Evolutionary conservation across 2,113 vertebrate genomes (phyloP), one percentile per base, ranked within the genome.

Genomic region (Haplotaxodon microlepis): DNA sequence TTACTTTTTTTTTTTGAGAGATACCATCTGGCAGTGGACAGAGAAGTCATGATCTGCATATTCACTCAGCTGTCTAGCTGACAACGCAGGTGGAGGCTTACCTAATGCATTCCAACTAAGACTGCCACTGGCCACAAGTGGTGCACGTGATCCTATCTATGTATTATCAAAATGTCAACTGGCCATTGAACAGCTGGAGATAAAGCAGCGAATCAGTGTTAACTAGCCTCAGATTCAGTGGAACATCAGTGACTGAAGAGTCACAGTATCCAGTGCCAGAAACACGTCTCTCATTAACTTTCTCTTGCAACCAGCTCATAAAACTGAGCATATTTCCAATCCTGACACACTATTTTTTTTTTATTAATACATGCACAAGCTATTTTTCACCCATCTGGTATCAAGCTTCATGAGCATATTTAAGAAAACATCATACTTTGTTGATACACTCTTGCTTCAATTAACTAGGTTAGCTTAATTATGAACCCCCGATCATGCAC

Each of bases 81-180:
- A 42, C 56, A 38, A 88, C 84, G 83, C 93, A 95, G 93, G 89
- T 94, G 90, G 89, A 93, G 80, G 76, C 92, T 89, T 59, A 84
- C 47, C 87, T 92, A 80, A 93, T 95, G 91, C 87, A 92, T 92
- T 71, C 16, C 53, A 85, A 91, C 47, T 61, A 84, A 38, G 84
- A 88, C 21, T 80, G 79, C 86, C 38, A 84, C 54, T 80, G 86
- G 34, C 59, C 82, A 47, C 84, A 61, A 42, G 71, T 61, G 24
- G 59, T 59, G 81, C 71, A 73, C 76, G 84, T 38, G 88, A 90
- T 91, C 84, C 83, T 86, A 89, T 92, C 86, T 90, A 24, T 66
- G 66, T 17, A 31, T 84, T 81, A 90, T 94, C 95, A 92, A 94
- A 78, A 95, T 94, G 92, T 93, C 94, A 94, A 31, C 80, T 71